phyloP scores from a whole-genome alignment of 53 echinoderm and acorn worm genomes.

The Holothuria scabra region DNA sequence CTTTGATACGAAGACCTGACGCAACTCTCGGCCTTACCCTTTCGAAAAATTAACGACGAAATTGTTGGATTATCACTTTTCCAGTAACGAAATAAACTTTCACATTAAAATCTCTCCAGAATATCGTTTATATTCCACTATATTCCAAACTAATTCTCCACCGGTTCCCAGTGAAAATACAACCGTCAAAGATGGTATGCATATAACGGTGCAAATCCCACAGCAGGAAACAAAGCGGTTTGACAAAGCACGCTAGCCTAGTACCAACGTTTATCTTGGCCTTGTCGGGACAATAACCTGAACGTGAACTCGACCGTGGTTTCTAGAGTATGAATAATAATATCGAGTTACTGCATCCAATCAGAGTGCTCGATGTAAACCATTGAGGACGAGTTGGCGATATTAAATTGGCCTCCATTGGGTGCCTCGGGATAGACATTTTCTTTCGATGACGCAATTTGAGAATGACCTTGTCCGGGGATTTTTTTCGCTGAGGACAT shows the following conservation, averaged over 20 bases:
- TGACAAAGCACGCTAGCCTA: constrained; percentile 32
- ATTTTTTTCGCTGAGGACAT: constrained; percentile 2
- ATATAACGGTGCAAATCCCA: constrained; percentile 32
- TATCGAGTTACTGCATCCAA: not conserved
- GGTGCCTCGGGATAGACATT: constrained; percentile 29
- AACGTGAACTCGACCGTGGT: constrained; percentile 77
- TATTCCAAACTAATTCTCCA: too few species aligned
- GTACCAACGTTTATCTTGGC: constrained; percentile 25
- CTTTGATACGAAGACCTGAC: constrained; percentile 1
- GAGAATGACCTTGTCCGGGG: constrained; percentile 30
- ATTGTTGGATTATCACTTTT: too few species aligned
- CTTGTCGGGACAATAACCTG: constrained; percentile 72
- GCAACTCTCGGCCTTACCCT: constrained; percentile 33
- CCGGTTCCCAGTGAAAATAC: too few species aligned
- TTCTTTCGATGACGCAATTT: constrained; percentile 36
- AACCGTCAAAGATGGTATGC: not conserved
- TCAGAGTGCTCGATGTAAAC: constrained; percentile 7
- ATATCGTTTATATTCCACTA: too few species aligned
- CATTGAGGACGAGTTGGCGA: not conserved
- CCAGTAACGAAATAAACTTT: too few species aligned
- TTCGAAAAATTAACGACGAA: not conserved
- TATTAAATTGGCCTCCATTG: constrained; percentile 1
- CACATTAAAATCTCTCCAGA: too few species aligned
- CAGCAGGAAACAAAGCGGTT: constrained; percentile 45
- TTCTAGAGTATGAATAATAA: constrained; percentile 29